A percentile compares a stretch with the other conserved stretches of the same genome.
Conservation (phyloP, 2,888 invertebrate species). For the Pachydiplax longipennis region DNA sequence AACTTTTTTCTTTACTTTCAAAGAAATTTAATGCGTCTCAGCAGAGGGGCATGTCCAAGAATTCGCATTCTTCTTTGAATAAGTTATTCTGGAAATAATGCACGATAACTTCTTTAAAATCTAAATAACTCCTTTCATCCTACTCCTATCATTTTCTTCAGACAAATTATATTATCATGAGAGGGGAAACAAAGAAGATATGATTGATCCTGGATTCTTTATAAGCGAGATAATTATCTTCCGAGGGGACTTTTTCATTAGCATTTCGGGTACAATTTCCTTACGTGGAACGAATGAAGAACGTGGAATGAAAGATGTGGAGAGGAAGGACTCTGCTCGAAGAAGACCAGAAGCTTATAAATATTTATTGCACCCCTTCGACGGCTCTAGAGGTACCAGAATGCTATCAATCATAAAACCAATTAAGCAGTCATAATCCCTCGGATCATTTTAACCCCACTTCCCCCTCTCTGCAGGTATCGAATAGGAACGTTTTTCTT, state of each 20-base stretch:
- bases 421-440: constrained; percentile 21
- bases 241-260: background rate
- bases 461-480: background rate
- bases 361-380: background rate
- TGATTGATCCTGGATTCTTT: no score
- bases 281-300: background rate
- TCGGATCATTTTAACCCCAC: background rate
- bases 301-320: background rate
- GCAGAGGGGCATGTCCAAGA: no score
- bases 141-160: no score
- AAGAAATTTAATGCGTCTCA: no score
- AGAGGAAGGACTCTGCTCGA: background rate
- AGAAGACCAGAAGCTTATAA: constrained; percentile 18
- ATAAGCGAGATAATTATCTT: background rate
- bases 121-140: no score
- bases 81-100: no score
- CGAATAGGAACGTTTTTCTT: background rate
- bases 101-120: no score
- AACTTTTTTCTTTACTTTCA: no score
- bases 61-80: no score
- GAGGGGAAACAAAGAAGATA: no score
- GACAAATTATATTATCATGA: no score
- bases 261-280: background rate
- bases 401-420: constrained; percentile 13
- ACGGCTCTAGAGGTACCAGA: background rate